Conservation (phyloP, 2,113 vertebrate species). For the Macrotus californicus region DNA sequence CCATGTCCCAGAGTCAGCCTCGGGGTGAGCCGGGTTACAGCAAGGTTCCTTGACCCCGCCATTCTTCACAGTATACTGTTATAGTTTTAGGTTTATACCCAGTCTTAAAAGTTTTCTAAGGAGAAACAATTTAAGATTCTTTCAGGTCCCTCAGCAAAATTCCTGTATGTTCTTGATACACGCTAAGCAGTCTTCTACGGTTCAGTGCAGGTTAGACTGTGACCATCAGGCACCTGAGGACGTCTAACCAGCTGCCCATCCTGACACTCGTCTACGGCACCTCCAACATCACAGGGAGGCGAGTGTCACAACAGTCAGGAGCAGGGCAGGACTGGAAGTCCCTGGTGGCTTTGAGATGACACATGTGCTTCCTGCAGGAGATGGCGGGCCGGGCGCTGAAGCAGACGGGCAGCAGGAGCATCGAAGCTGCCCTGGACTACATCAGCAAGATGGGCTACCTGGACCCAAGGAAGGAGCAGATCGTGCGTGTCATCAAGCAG, state of each 20-base stretch:
- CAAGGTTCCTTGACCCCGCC: neutral
- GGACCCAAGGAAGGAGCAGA: constrained; percentile 95
- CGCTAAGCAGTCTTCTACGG: fast-evolving
- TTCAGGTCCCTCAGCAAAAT: neutral
- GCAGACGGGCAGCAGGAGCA: constrained; percentile 96
- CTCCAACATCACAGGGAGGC: neutral
- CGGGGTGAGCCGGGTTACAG: neutral
- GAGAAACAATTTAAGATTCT: neutral
- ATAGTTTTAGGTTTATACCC: neutral
- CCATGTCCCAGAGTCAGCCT: neutral
- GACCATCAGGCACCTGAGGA: neutral
- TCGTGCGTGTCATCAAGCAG: constrained; percentile 97
- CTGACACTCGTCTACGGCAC: neutral
- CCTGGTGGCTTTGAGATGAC: neutral
- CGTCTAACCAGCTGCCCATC: neutral
- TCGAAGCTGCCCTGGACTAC: constrained; percentile 95
- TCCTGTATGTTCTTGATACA: neutral
- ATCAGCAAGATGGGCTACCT: constrained; percentile 99
- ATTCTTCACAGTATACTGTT: neutral
- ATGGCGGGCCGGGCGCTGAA: constrained; percentile 96
- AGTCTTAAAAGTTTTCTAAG: neutral
- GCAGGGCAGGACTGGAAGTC: neutral
- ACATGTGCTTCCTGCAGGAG: constrained; percentile 81
- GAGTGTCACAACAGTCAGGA: neutral
- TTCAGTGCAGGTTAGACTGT: neutral